phyloP scores from a whole-genome alignment of 2,888 invertebrate species.

The Steinernema hermaphroditum region DNA sequence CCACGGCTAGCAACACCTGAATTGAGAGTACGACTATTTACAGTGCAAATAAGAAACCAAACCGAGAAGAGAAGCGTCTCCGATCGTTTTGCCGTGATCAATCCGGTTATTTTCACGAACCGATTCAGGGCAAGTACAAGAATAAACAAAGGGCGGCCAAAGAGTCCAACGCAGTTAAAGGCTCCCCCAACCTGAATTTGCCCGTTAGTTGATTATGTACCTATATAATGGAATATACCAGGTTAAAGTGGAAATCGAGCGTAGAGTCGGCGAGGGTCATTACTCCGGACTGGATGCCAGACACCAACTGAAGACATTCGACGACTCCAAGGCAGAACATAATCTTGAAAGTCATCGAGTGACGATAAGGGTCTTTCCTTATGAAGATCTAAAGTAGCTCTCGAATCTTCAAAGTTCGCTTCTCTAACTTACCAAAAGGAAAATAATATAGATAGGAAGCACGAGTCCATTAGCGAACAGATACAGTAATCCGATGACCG shows the following conservation, averaged over 20 bases:
- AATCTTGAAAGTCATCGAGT: background rate
- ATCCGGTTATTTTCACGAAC: background rate
- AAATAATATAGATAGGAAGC: background rate
- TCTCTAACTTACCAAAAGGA: background rate
- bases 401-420: background rate
- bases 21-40: background rate
- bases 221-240: background rate
- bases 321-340: conserved; percentile 6
- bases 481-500: conserved; percentile 3
- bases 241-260: background rate
- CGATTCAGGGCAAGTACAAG: conserved; percentile 9
- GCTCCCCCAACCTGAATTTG: conserved; percentile 8
- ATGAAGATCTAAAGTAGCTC: background rate
- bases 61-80: background rate
- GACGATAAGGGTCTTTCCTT: background rate
- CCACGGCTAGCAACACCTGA: background rate
- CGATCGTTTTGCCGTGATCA: background rate
- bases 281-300: conserved; percentile 7
- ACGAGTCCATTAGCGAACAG: background rate
- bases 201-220: background rate
- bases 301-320: background rate
- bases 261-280: background rate
- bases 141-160: conserved; percentile 6
- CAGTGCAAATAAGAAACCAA: background rate
- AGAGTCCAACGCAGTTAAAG: conserved; percentile 17